Evolutionary conservation across 2,113 vertebrate species (phyloP), one percentile per base, ranked within the genome.

Genomic region (Patagioenas fasciata): DNA sequence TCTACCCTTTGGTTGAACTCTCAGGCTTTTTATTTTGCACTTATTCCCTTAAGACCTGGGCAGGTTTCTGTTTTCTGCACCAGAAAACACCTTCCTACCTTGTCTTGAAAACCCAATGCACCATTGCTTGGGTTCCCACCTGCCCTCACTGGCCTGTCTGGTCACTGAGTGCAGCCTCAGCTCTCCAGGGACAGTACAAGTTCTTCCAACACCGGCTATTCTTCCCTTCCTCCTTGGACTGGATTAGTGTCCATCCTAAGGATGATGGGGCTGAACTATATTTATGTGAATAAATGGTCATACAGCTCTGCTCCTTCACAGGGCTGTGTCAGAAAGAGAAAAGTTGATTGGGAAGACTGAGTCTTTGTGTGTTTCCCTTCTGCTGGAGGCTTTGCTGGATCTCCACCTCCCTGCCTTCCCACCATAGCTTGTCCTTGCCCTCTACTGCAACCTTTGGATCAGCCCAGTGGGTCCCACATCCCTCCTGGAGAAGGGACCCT

Each of bases 101-200:
- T 40, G 31, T 21, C 61, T 36, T 44, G 36, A 29, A 74, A 87
- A 79, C 8, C 8, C 1, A 5, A 2, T 16, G 34, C 10, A 66
- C 14, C 31, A 13, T 20, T 32, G 28, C 24, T 54, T 31, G 3
- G 10, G 23, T 13, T 91, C 42, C 19, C 51, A 73, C 47, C 61
- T 73, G 26, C 40, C 26, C 29, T 38, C 2, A 4, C 11, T 51
- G 32, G 7, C 15, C 54, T n/a, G 18, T 36, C 69, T 69, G 58
- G 32, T 86, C 72, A 54, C 14, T 0, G 0, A 0, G 1, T 14
- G 36, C 32, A 56, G 7, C 34, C 34, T 61, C 62, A 85, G 58
- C 32, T 73, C 77, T 53, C 50, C 73, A 81, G 57, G 19, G 12
- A 32, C 24, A 15, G 47, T 54, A 53, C 10, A 65, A 50, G 15